Evolutionary conservation across 2,888 invertebrate genomes (phyloP).

Genomic region (Aporophyla lueneburgensis): DNA sequence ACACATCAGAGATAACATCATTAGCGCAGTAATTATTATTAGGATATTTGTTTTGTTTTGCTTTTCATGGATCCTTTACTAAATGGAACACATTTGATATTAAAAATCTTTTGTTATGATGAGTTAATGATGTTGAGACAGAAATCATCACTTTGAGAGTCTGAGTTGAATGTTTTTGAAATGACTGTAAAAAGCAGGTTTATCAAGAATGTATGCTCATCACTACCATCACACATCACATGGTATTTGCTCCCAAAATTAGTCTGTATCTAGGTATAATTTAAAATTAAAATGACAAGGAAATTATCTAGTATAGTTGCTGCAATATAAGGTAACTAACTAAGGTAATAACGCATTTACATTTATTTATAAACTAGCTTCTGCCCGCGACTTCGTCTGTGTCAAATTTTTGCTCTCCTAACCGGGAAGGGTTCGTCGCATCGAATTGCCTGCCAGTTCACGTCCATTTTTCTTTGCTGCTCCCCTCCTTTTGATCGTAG

Average conservation of each 20-base stretch:
- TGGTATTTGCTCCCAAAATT: not conserved
- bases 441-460: no score
- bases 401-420: no score
- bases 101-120: not conserved
- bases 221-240: not conserved
- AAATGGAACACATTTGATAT: not conserved
- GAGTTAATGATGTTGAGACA: not conserved
- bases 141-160: not conserved
- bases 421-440: no score
- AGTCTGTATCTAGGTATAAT: not conserved
- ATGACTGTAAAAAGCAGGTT: not conserved
- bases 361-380: not conserved
- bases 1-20: slow-evolving; percentile 50
- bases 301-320: not conserved
- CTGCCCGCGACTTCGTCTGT: no score
- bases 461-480: no score
- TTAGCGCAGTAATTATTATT: slow-evolving; percentile 36
- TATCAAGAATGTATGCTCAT: not conserved
- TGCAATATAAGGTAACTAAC: not conserved
- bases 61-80: slow-evolving; percentile 17
- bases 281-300: not conserved
- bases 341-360: no score
- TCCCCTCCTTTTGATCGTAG: no score
- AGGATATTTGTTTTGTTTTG: slow-evolving; percentile 13
- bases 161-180: not conserved